Evolutionary conservation across 2,113 vertebrate genomes (phyloP), one percentile per base, ranked within the genome.

Genomic region (Grammomys surdaster): DNA sequence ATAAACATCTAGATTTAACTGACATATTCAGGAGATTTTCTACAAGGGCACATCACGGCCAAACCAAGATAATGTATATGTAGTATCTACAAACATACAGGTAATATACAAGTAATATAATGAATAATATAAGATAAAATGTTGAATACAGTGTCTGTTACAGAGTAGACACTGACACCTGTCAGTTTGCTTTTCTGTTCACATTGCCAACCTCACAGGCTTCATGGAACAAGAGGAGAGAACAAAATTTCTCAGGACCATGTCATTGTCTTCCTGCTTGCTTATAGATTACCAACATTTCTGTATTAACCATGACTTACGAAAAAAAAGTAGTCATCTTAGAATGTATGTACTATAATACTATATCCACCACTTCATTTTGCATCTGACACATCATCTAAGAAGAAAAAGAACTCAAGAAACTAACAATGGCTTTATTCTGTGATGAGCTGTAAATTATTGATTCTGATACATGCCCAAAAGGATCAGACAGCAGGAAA

Each of bases 391-490:
- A 80, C 3, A n/a, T n/a, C 17, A 90, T 20, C 77, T 86, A 82
- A 93, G 69, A 70, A 87, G 17, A 93, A 58, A 54, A 92, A 77
- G 14, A 85, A 46, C 81, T 87, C 33, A 89, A 77, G 33, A 91
- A 88, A 58, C 43, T 87, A 95, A 60, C 70, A 26, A 76, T 63
- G 12, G 65, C 19, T 84, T 36, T 65, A n/a, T 31, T 92, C 70
- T 94, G 26, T 92, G 92, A 36, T 87, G 11, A 75, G 4, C 40
- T 97, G 22, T 75, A 13, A 92, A 60, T 82, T 78, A 92, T 70
- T 85, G 77, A 96, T 58, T 14, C 20, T 90, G 70, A 86, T 22
- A 22, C n/a, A 31, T 20, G 24, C 11, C 65, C 65, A 28, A 70
- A 31, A 67, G 65, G 28, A 33, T 11, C 31, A 67, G 65, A 67